phyloP scores from a whole-genome alignment of 2,797 vertebrate genomes.

The Periparus ater region DNA sequence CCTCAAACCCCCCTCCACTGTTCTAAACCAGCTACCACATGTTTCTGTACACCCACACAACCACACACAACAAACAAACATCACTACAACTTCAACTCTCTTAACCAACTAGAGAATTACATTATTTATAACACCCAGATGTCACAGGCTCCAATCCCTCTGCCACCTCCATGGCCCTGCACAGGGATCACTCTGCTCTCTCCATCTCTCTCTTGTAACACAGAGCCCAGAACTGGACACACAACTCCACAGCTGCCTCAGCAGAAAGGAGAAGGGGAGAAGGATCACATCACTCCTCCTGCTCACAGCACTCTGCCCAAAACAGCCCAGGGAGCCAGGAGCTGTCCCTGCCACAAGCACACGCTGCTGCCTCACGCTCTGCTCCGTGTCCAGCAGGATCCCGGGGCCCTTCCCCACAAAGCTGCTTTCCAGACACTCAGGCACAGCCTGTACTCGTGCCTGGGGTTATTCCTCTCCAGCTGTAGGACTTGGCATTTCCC shows the following conservation, averaged over 20 bases:
- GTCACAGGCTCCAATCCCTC: neutral
- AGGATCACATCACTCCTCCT: neutral
- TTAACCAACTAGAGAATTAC: too few species aligned
- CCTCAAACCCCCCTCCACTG: too few species aligned
- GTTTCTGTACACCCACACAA: too few species aligned
- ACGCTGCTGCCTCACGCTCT: fast-evolving
- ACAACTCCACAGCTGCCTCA: neutral
- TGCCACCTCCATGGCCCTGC: fast-evolving
- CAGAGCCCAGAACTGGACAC: neutral
- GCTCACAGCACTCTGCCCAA: neutral
- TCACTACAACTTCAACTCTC: too few species aligned
- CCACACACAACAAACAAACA: too few species aligned
- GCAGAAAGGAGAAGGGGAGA: neutral
- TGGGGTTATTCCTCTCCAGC: neutral
- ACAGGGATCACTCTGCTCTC: neutral
- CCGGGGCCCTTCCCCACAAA: neutral
- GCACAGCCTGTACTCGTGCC: neutral
- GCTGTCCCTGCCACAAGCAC: neutral
- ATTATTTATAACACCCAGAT: neutral
- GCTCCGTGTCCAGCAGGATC: fast-evolving
- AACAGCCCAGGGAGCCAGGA: neutral
- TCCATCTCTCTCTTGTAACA: neutral
- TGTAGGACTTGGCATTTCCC: neutral
- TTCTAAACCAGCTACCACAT: too few species aligned
- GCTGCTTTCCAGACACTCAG: neutral